phyloP scores from a whole-genome alignment of 2,113 vertebrate species.

The Noctilio leporinus region DNA sequence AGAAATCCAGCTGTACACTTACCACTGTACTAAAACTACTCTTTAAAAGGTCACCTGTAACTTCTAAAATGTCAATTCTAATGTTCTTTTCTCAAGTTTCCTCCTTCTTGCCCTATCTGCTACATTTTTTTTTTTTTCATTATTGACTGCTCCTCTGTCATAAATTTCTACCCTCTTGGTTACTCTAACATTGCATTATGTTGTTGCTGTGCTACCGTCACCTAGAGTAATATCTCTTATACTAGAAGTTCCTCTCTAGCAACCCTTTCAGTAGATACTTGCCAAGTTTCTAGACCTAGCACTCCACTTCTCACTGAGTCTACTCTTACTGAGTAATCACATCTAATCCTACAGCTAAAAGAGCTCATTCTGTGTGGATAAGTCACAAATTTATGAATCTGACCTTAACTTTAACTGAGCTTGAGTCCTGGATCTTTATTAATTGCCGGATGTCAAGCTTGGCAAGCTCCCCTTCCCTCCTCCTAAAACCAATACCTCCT shows the following conservation, averaged over 20 bases:
- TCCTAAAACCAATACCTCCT: neutral
- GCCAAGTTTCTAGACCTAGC: neutral
- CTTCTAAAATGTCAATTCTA: slow-evolving; percentile 40
- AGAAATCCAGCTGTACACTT: neutral
- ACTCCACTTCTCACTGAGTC: neutral
- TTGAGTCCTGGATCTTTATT: neutral
- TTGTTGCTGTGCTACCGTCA: neutral
- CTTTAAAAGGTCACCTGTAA: slow-evolving; percentile 53
- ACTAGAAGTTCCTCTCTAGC: neutral
- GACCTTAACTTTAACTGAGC: neutral
- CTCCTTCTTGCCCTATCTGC: neutral
- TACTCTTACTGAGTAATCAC: neutral
- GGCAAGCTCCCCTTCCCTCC: neutral
- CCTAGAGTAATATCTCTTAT: neutral
- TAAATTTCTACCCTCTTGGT: neutral
- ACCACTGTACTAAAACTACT: slow-evolving; percentile 3
- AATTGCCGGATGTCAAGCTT: neutral
- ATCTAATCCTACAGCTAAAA: neutral
- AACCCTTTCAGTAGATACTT: neutral
- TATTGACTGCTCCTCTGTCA: neutral
- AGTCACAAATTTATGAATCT: neutral
- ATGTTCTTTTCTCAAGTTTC: slow-evolving; percentile 30
- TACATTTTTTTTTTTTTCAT: neutral
- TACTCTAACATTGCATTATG: slow-evolving; percentile 13
- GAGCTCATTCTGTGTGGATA: neutral